Conservation (phyloP, 2,113 vertebrate genomes). For the Prionailurus bengalensis region DNA sequence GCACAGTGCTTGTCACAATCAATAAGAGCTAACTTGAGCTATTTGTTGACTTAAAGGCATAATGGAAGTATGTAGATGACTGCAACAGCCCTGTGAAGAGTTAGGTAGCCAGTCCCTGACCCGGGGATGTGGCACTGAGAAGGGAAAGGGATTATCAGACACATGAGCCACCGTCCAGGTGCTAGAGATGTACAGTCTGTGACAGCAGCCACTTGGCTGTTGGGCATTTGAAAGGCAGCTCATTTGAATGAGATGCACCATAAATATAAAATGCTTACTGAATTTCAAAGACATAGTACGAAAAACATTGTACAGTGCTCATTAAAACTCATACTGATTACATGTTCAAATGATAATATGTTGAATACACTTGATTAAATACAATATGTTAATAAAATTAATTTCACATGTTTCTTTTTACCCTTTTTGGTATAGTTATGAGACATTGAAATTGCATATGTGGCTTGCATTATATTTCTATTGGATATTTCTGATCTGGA, state of each 20-base stretch:
- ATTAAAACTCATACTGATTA: conserved; percentile 30
- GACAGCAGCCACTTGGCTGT: neutral
- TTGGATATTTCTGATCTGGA: neutral
- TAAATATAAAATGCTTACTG: neutral
- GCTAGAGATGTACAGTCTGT: neutral
- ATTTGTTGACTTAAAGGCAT: neutral
- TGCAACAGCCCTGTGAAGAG: neutral
- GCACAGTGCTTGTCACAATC: neutral
- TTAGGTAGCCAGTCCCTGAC: neutral
- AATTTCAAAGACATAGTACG: neutral
- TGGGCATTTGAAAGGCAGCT: neutral
- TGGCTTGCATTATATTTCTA: neutral
- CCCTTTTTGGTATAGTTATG: neutral
- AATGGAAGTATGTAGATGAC: neutral
- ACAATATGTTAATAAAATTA: conserved; percentile 27
- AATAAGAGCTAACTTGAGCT: neutral
- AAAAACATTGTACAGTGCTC: neutral
- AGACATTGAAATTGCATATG: neutral
- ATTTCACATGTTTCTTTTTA: neutral
- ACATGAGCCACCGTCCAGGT: neutral
- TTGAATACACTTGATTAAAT: neutral
- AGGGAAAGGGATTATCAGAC: neutral
- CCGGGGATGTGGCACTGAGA: neutral
- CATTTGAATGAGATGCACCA: neutral
- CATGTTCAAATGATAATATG: neutral